phyloP scores from a whole-genome alignment of 2,888 invertebrate genomes.

The Exephanes ischioxanthus region DNA sequence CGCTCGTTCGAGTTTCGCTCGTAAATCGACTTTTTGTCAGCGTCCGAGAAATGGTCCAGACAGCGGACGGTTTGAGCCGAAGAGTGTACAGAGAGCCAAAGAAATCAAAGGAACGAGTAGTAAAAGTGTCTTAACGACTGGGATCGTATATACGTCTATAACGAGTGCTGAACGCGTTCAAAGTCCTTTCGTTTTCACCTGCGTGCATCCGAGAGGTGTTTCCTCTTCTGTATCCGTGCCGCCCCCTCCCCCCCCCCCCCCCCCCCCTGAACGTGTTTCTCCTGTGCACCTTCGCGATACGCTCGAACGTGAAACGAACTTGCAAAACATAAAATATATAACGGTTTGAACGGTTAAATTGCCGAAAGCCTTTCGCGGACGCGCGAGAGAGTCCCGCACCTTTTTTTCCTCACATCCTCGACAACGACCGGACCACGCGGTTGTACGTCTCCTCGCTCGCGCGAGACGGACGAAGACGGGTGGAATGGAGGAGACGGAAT shows the following conservation, averaged over 20 bases:
- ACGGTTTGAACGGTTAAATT: background rate
- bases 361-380: constrained; percentile 36
- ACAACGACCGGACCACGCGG: constrained; percentile 7
- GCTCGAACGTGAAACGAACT: constrained; percentile 13
- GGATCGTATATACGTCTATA: constrained; percentile 1
- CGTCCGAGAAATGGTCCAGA: constrained; percentile 14
- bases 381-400: constrained; percentile 2
- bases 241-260: too few species aligned
- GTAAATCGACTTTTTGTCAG: constrained; percentile 38
- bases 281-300: background rate
- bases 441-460: background rate
- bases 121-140: constrained; percentile 42
- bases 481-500: background rate
- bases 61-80: background rate
- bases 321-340: constrained; percentile 24
- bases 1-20: constrained; percentile 35
- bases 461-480: background rate
- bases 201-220: constrained; percentile 11
- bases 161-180: constrained; percentile 17
- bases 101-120: constrained; percentile 18
- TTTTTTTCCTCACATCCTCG: constrained; percentile 24
- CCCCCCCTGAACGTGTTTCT: background rate
- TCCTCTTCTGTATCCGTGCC: constrained; percentile 5
- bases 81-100: constrained; percentile 3
- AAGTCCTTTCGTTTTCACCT: constrained; percentile 50